Evolutionary conservation across 1,140 invertebrate genomes (phyloP).

Genomic region (Meloidogyne exigua): DNA sequence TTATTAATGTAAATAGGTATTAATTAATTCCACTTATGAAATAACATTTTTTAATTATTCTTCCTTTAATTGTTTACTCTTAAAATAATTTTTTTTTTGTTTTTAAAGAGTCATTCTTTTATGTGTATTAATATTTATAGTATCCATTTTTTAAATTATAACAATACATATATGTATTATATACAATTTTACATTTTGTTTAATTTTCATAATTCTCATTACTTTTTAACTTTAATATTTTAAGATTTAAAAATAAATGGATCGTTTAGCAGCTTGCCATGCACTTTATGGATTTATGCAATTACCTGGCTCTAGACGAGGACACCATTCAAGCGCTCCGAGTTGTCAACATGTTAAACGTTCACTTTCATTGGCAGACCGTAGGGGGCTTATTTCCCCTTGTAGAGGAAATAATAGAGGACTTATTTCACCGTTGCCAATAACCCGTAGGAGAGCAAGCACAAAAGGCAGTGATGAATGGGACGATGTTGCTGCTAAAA

Average conservation of each 20-base stretch:
- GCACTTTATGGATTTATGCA: constrained; percentile 53
- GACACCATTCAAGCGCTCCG: constrained; percentile 49
- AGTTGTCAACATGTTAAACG: constrained; percentile 47
- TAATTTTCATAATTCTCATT: too few relatives aligned
- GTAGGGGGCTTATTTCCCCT: constrained; percentile 55
- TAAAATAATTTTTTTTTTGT: too few relatives aligned
- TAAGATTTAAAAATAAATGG: constrained; percentile 46
- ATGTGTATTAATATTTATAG: too few relatives aligned
- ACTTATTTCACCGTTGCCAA: constrained; percentile 50
- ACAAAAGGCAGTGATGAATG: constrained; percentile 16
- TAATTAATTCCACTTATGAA: too few relatives aligned
- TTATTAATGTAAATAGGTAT: too few relatives aligned
- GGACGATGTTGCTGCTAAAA: constrained; percentile 7
- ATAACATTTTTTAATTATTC: too few relatives aligned
- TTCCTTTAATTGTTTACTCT: too few relatives aligned
- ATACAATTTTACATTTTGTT: too few relatives aligned
- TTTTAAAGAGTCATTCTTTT: too few relatives aligned
- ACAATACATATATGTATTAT: too few relatives aligned
- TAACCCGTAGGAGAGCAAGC: constrained; percentile 10
- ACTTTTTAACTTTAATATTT: background rate
- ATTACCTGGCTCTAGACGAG: constrained; percentile 39
- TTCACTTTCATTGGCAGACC: constrained; percentile 54
- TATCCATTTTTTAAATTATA: too few relatives aligned
- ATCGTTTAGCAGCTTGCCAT: constrained; percentile 54
- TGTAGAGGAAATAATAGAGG: constrained; percentile 33